Percentiles rank a stretch among this genome's conserved stretches.
phyloP scores from a whole-genome alignment of 2,797 vertebrate genomes.

The Aldrovandia affinis region DNA sequence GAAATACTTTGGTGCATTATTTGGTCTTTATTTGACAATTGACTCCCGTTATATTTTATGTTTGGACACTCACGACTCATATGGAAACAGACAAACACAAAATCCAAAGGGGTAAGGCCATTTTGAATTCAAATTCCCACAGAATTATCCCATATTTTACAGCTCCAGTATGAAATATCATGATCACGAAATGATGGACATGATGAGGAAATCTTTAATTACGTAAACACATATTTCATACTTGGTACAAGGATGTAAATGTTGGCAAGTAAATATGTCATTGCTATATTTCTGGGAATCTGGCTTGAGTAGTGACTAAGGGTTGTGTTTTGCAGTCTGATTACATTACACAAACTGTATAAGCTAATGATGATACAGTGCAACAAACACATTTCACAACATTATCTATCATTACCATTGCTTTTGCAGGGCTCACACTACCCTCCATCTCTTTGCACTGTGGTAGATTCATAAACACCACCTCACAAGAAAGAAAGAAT shows the following conservation, averaged over 20 bases:
- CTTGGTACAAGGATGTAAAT: not conserved
- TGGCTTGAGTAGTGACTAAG: not conserved
- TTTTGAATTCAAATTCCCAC: no score
- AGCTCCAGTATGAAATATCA: no score
- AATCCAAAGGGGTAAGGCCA: no score
- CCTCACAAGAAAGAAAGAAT: not conserved
- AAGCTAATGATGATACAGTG: not conserved
- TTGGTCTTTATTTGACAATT: no score
- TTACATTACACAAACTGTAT: not conserved
- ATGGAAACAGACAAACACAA: no score
- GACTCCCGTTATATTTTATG: no score
- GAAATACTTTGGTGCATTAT: no score
- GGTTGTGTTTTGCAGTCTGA: constrained; percentile 1
- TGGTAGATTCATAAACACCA: not conserved
- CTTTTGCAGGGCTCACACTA: not conserved
- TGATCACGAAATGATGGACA: no score
- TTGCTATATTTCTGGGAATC: not conserved
- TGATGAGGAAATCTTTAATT: no score
- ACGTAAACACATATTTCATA: not conserved
- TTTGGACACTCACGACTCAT: no score
- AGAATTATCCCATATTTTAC: no score
- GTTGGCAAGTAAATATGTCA: not conserved
- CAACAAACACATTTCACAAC: not conserved
- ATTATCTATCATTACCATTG: not conserved
- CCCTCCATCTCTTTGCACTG: not conserved